phyloP scores from a whole-genome alignment of 2,888 invertebrate genomes.

The Agrochola lychnidis region DNA sequence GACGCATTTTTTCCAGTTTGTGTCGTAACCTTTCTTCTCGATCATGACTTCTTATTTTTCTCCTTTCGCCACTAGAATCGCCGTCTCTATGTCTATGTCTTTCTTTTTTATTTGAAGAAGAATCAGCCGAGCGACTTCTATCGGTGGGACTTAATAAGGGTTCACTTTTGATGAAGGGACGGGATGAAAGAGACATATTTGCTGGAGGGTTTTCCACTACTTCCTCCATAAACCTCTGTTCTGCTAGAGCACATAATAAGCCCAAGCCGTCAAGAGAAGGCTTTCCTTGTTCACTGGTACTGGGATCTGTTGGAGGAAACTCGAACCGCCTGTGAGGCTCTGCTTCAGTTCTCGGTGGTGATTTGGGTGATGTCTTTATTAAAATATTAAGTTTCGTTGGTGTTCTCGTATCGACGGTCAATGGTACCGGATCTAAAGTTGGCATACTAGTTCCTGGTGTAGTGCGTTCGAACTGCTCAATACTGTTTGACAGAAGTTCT shows the following conservation, averaged over 20 bases:
- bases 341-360: slow-evolving; percentile 81
- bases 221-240: slow-evolving; percentile 95
- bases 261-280: slow-evolving; percentile 92
- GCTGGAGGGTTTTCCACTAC: slow-evolving; percentile 86
- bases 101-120: slow-evolving; percentile 77
- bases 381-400: slow-evolving; percentile 84
- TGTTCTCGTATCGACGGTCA: slow-evolving; percentile 85
- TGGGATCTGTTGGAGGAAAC: slow-evolving; percentile 78
- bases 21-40: slow-evolving; percentile 84
- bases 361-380: slow-evolving; percentile 87
- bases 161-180: slow-evolving; percentile 84
- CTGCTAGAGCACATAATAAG: slow-evolving; percentile 95
- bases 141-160: slow-evolving; percentile 82
- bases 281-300: slow-evolving; percentile 79
- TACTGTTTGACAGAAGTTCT: slow-evolving; percentile 95
- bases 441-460: slow-evolving; percentile 83
- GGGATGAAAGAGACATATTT: slow-evolving; percentile 72
- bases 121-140: slow-evolving; percentile 72
- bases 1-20: slow-evolving; percentile 86
- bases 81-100: slow-evolving; percentile 82
- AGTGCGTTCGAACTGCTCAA: slow-evolving; percentile 93
- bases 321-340: slow-evolving; percentile 84
- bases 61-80: slow-evolving; percentile 84
- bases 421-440: slow-evolving; percentile 76
- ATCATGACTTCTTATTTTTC: slow-evolving; percentile 83